These are phyloP conservation scores for Andrena praecox DNA, from an alignment of 2,888 invertebrate species.

Conservation along the genomic window DNA sequence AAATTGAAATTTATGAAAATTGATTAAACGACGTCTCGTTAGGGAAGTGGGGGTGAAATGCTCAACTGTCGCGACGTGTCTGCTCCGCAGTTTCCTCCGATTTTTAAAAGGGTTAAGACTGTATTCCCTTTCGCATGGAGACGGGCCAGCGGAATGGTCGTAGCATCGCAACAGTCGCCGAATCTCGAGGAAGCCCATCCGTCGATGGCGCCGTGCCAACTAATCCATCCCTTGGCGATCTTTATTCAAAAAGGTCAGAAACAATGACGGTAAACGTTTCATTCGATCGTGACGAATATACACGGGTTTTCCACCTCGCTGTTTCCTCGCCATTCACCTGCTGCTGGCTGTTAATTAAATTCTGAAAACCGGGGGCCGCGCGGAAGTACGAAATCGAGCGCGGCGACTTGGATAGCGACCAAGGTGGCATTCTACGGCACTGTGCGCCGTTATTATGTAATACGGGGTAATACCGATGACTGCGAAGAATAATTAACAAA, in stretches of 20 bases:
- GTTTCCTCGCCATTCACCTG: conserved; percentile 4
- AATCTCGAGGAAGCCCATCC: conserved; percentile 34
- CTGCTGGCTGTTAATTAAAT: not conserved
- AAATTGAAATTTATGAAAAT: no score
- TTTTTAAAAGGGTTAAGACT: not conserved
- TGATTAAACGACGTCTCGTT: not conserved
- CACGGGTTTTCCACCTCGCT: conserved; percentile 12
- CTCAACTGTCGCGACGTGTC: not conserved
- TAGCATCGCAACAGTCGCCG: conserved; percentile 28
- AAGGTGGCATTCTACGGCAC: no score
- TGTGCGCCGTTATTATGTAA: no score
- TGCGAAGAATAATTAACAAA: conserved; percentile 18
- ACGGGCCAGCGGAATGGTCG: conserved; percentile 10
- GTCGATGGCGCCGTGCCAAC: conserved; percentile 62
- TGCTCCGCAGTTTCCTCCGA: no score
- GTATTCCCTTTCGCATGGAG: not conserved
- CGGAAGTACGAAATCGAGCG: not conserved
- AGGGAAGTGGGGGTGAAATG: not conserved
- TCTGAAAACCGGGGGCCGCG: not conserved
- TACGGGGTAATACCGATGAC: not conserved
- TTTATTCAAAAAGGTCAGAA: conserved; percentile 53
- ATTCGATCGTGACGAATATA: conserved; percentile 17
- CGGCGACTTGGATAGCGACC: no score
- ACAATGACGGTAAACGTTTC: conserved; percentile 50
- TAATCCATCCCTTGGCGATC: conserved; percentile 62